A percentile compares a stretch with the other conserved stretches of the same genome.
phyloP scores from a whole-genome alignment of 1,140 invertebrate species.

The Plectrocnemia conspersa region DNA sequence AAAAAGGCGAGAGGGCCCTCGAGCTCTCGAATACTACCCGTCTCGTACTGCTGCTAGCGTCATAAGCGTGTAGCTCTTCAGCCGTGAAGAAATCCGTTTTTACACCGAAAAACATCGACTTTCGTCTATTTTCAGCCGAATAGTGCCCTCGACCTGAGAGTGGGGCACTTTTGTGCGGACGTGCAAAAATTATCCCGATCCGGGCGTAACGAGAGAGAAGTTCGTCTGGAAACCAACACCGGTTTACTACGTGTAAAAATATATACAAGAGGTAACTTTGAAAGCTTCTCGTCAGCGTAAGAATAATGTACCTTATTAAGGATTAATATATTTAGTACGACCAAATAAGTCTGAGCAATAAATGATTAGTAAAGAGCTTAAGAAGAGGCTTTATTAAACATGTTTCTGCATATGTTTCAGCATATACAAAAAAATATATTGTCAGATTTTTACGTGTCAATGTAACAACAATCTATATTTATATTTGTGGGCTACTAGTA shows the following conservation, averaged over 20 bases:
- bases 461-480: too few relatives aligned
- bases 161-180: too few relatives aligned
- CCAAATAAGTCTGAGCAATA: neutral
- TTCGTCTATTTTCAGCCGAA: neutral
- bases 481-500: too few relatives aligned
- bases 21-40: neutral
- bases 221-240: neutral
- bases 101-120: conserved; percentile 3
- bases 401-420: too few relatives aligned
- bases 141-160: neutral
- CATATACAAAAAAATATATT: too few relatives aligned
- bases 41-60: neutral
- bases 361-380: neutral
- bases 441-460: too few relatives aligned
- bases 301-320: neutral
- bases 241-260: neutral
- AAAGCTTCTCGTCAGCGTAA: neutral
- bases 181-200: too few relatives aligned
- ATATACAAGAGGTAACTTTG: neutral
- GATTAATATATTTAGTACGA: neutral
- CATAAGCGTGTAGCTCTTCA: neutral
- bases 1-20: neutral
- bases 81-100: neutral
- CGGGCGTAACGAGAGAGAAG: too few relatives aligned
- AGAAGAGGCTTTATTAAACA: too few relatives aligned